phyloP scores from a whole-genome alignment of 2,888 invertebrate genomes.

The Philhelius pedissequus region DNA sequence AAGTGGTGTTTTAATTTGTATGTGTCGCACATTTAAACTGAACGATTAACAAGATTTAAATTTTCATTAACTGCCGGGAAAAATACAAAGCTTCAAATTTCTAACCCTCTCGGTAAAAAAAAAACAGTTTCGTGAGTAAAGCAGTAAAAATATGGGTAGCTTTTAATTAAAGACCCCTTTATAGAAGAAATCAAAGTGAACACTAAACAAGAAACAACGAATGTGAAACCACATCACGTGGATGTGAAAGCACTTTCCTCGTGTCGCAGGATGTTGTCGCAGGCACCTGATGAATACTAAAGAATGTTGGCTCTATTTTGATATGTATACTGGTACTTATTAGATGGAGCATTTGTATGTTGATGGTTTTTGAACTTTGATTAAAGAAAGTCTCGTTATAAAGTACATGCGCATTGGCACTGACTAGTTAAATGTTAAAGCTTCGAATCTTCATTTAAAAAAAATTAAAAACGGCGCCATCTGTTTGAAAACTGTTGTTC shows the following conservation, averaged over 20 bases:
- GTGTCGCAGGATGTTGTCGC: conserved; percentile 68
- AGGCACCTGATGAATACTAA: conserved; percentile 65
- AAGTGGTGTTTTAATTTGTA: neutral
- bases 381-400: neutral
- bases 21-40: neutral
- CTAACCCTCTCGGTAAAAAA: neutral
- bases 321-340: conserved; percentile 13
- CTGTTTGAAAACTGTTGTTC: neutral
- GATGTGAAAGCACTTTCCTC: conserved; percentile 49
- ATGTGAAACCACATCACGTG: conserved; percentile 51
- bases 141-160: neutral
- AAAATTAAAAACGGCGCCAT: neutral
- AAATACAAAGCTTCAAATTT: neutral
- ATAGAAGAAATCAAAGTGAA: conserved; percentile 33
- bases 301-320: conserved; percentile 48
- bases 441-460: neutral
- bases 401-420: neutral
- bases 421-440: no score
- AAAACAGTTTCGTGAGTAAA: neutral
- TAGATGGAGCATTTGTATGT: neutral
- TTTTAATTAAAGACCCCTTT: conserved; percentile 13
- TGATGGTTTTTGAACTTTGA: neutral
- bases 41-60: neutral
- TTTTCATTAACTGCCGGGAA: neutral
- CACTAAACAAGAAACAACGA: conserved; percentile 34